phyloP scores from a whole-genome alignment of 2,888 invertebrate species.

The Trachelus iudaicus region DNA sequence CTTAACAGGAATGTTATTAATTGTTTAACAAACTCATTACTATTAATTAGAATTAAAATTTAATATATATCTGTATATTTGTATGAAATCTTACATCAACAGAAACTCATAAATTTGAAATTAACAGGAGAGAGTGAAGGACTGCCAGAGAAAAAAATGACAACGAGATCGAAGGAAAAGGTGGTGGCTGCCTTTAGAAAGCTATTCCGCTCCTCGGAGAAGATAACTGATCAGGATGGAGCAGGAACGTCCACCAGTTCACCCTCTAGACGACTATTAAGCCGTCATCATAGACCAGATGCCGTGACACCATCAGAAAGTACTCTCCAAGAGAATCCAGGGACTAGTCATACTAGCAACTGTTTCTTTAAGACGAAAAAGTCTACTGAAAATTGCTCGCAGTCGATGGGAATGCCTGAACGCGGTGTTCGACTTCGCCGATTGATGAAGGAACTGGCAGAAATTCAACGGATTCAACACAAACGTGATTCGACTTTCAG shows the following conservation, averaged over 20 bases:
- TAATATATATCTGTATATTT: neutral
- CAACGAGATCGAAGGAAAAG: slow-evolving; percentile 84
- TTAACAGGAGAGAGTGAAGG: neutral
- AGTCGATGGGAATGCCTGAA: slow-evolving; percentile 56
- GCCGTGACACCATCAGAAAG: slow-evolving; percentile 59
- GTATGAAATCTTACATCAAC: neutral
- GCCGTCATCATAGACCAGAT: slow-evolving; percentile 57
- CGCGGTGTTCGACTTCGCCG: slow-evolving; percentile 79
- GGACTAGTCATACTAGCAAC: slow-evolving; percentile 45
- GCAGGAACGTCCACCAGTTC: slow-evolving; percentile 72
- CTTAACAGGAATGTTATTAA: neutral
- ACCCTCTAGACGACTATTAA: slow-evolving; percentile 70
- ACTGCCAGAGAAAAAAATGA: slow-evolving; percentile 69
- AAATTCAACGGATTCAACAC: slow-evolving; percentile 80
- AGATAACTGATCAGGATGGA: slow-evolving; percentile 74
- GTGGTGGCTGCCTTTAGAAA: slow-evolving; percentile 83
- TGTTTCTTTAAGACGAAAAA: slow-evolving; percentile 61
- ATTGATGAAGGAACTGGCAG: slow-evolving; percentile 87
- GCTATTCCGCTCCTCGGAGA: slow-evolving; percentile 80
- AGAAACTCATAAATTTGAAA: neutral
- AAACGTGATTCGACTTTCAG: slow-evolving; percentile 81
- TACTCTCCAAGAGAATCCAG: slow-evolving; percentile 49
- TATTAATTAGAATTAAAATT: neutral
- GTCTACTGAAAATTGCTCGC: slow-evolving; percentile 39
- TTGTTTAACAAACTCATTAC: neutral